Evolutionary conservation across 1,140 invertebrate species (phyloP), one percentile per base, ranked within the genome.

Genomic region (Drosophila carrolli): DNA sequence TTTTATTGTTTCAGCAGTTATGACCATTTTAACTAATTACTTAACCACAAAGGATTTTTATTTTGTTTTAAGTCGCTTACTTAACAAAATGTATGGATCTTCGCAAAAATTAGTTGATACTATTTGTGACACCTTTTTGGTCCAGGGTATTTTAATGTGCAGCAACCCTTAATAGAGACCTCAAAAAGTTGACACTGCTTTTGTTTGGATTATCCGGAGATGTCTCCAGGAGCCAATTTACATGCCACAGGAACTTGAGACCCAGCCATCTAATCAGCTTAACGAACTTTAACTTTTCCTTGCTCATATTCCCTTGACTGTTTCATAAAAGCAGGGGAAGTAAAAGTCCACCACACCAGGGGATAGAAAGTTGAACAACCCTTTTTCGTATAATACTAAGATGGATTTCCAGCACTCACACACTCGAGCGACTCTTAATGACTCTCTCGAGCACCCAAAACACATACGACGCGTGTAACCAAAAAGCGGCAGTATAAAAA

Each of bases 401-500:
- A 44, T 47, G 60, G 61, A 79, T 71, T 48, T 71, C 43, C 41
- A 68, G 48, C 67, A 65, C 66, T 65, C 43, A 77, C 73, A 61
- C 70, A 78, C 74, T 81, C 81, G 70, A 78, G 65, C 66, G 80
- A 67, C 68, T 74, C 78, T 81, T 89, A 89, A 89, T 89, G 84
- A 78, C 77, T 84, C 84, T 89, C 85, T 59, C 46, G 84, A 83
- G 83, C 60, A 70, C 67, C 76, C 57, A 70, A 63, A 77, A 74
- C 79, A 83, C 80, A 86, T 83, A 70, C 75, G 75, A 23, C 68
- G 55, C 72, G 55, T 67, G 65, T 44, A 51, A 61, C 65, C 59
- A 35, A 48, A 67, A 67, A 13, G 37, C 38, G 32, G 46, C 51
- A 51, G 38, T 44, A 54, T 13, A 80, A 72, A 67, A 58, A 40